phyloP scores from a whole-genome alignment of 2,888 invertebrate species.

The Pecten maximus region DNA sequence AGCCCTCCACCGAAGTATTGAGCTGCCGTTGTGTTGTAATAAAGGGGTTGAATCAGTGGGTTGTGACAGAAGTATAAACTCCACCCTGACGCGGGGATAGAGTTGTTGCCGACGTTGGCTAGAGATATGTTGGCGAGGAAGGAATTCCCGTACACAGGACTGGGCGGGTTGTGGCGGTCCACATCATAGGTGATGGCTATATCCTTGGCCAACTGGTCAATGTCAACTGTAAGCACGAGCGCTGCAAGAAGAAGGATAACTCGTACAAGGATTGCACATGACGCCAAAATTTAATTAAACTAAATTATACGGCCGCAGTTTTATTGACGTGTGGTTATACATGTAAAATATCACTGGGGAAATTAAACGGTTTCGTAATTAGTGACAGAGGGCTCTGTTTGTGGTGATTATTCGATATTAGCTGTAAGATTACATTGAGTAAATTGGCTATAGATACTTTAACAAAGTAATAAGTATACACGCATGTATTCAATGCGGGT shows the following conservation, averaged over 20 bases:
- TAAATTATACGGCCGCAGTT: too few relatives aligned
- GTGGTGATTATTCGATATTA: too few relatives aligned
- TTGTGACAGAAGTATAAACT: slow-evolving; percentile 55
- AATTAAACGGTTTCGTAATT: too few relatives aligned
- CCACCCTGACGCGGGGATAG: slow-evolving; percentile 50
- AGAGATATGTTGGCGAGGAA: slow-evolving; percentile 54
- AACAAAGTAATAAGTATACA: too few relatives aligned
- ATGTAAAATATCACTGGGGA: too few relatives aligned
- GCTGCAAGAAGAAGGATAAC: slow-evolving; percentile 41
- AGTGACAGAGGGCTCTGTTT: too few relatives aligned
- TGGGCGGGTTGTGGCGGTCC: slow-evolving; percentile 50
- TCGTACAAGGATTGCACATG: neutral
- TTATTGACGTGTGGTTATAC: too few relatives aligned
- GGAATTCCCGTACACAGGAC: slow-evolving; percentile 48
- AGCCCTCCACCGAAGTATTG: slow-evolving; percentile 52
- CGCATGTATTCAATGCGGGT: too few relatives aligned
- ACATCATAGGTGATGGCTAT: slow-evolving; percentile 49
- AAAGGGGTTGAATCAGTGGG: slow-evolving; percentile 53
- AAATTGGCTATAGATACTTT: too few relatives aligned
- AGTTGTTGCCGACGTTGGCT: slow-evolving; percentile 45
- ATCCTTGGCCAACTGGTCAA: slow-evolving; percentile 50
- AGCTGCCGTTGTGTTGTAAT: slow-evolving; percentile 47
- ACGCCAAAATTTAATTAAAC: neutral
- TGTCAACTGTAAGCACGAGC: slow-evolving; percentile 35
- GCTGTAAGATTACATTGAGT: too few relatives aligned